phyloP scores from a whole-genome alignment of 2,797 vertebrate genomes.

The Sylvia borin region DNA sequence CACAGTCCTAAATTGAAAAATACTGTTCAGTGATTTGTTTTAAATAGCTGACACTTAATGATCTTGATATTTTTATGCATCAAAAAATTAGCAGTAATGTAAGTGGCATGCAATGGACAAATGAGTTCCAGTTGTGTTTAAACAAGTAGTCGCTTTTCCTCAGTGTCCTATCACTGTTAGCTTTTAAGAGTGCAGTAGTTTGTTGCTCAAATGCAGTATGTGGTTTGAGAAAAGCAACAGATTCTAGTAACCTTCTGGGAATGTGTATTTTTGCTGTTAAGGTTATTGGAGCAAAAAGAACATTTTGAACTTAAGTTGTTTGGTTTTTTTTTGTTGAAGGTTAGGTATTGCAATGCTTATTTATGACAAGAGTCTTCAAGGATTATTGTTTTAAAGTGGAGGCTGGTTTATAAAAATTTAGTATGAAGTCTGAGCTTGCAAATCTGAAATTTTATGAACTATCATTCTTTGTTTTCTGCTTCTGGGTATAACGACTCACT shows the following conservation, averaged over 20 bases:
- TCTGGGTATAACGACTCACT: background rate
- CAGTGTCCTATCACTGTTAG: slow-evolving; percentile 65
- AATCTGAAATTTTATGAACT: background rate
- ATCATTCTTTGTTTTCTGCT: background rate
- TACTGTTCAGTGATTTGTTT: slow-evolving; percentile 68
- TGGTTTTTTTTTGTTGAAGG: background rate
- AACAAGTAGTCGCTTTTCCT: slow-evolving; percentile 39
- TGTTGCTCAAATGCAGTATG: slow-evolving; percentile 54
- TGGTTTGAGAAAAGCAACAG: slow-evolving; percentile 53
- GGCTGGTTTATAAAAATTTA: background rate
- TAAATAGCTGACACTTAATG: slow-evolving; percentile 60
- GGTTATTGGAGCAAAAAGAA: slow-evolving; percentile 17
- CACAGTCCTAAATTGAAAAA: slow-evolving; percentile 62
- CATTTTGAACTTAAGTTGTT: background rate
- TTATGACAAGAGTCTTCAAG: background rate
- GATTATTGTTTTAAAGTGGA: background rate
- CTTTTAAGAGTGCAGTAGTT: slow-evolving; percentile 67
- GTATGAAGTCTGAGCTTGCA: background rate
- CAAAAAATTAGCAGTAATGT: slow-evolving; percentile 54
- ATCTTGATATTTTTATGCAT: slow-evolving; percentile 70
- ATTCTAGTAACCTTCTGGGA: slow-evolving; percentile 30
- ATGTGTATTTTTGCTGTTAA: slow-evolving; percentile 20
- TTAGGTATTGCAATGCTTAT: background rate
- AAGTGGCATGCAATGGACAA: slow-evolving; percentile 66
- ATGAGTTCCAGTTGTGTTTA: slow-evolving; percentile 63